These are phyloP conservation scores for Columba guinea DNA, from an alignment of 2,797 vertebrate genomes.

Conservation along the genomic window DNA sequence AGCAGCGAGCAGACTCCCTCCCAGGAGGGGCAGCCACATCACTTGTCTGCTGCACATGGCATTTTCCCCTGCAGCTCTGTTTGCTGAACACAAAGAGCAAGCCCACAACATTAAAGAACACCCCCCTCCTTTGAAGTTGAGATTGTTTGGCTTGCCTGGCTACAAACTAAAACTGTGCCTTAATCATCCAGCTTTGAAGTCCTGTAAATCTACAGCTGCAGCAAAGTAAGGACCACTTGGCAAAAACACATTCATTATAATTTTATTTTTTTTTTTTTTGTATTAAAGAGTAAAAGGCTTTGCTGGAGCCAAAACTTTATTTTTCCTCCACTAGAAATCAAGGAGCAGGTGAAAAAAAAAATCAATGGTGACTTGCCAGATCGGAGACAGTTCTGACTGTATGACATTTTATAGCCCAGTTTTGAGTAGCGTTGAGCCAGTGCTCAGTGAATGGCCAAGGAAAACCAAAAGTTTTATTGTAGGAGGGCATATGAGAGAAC, in stretches of 20 bases:
- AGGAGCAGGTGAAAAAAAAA: background rate
- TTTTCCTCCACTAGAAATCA: background rate
- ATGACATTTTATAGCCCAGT: background rate
- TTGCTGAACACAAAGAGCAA: background rate
- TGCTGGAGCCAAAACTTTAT: background rate
- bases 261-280: background rate
- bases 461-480: background rate
- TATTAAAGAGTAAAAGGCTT: background rate
- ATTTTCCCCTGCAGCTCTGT: background rate
- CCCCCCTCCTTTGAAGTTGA: constrained; percentile 25
- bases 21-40: constrained; percentile 19
- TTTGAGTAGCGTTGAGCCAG: background rate
- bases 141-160: constrained; percentile 21
- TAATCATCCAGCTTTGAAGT: constrained; percentile 54
- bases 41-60: constrained; percentile 10
- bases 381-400: background rate
- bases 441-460: background rate
- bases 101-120: constrained; percentile 30
- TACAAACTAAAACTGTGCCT: constrained; percentile 24
- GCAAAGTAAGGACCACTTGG: background rate
- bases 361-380: background rate
- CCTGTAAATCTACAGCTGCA: constrained; percentile 32
- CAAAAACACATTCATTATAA: background rate
- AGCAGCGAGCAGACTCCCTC: background rate
- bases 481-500: background rate